Conservation (phyloP, 2,113 vertebrate genomes). For the Phyllostomus hastatus region DNA sequence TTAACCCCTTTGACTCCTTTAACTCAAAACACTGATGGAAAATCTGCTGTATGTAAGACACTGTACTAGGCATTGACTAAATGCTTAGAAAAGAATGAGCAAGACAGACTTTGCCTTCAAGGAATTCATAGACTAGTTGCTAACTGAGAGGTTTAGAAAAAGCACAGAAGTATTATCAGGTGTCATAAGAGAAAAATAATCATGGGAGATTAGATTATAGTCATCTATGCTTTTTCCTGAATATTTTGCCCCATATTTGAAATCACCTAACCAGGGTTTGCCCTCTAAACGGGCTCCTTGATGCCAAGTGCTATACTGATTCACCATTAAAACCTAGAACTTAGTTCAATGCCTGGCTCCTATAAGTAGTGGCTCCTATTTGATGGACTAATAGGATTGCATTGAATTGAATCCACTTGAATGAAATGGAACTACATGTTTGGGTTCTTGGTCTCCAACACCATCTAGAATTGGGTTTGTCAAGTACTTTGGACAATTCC, state of each 20-base stretch:
- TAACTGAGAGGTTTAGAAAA: not conserved
- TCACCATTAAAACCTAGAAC: not conserved
- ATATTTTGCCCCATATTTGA: not conserved
- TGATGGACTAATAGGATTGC: not conserved
- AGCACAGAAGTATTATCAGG: not conserved
- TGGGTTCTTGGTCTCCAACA: not conserved
- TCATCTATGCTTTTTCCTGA: not conserved
- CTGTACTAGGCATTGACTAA: not conserved
- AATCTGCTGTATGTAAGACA: not conserved
- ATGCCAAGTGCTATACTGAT: not conserved
- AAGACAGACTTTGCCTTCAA: not conserved
- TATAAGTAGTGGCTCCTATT: not conserved
- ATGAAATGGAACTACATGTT: not conserved
- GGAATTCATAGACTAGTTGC: not conserved
- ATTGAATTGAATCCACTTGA: not conserved
- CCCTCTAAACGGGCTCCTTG: not conserved
- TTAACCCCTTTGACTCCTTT: not conserved
- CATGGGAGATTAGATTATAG: not conserved
- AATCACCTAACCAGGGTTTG: not conserved
- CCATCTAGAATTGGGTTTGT: conserved; percentile 15
- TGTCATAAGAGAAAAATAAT: conserved; percentile 8
- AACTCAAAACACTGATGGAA: not conserved
- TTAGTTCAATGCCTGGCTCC: not conserved
- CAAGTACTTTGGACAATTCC: not conserved
- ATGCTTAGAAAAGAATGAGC: not conserved